These are phyloP conservation scores for Hucho hucho DNA, from an alignment of 2,113 vertebrate species.

Conservation along the genomic window DNA sequence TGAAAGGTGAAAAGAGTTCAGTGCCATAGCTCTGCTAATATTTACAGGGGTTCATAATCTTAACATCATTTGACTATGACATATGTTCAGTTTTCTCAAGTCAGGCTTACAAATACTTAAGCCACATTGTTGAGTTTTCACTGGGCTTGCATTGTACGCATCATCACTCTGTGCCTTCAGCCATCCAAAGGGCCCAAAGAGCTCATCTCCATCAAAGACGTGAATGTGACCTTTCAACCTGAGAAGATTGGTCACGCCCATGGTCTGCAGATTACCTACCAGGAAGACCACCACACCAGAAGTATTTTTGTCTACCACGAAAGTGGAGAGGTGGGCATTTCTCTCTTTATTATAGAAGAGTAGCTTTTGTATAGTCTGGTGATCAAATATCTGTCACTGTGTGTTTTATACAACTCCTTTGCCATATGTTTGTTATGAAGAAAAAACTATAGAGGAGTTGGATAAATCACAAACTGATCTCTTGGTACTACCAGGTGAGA, in stretches of 20 bases:
- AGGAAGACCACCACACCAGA: constrained; percentile 69
- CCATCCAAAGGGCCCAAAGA: constrained; percentile 84
- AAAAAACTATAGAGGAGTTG: too few relatives aligned
- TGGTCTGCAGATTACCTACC: constrained; percentile 87
- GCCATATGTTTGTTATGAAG: too few relatives aligned
- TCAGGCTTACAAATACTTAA: background rate
- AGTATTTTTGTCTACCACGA: constrained; percentile 90
- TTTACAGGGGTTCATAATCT: too few relatives aligned
- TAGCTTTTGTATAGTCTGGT: background rate
- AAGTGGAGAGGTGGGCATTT: constrained; percentile 77
- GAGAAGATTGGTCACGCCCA: constrained; percentile 84
- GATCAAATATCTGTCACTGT: too few relatives aligned
- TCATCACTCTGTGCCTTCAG: constrained; percentile 52
- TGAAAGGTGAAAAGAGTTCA: too few relatives aligned
- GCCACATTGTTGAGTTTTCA: background rate
- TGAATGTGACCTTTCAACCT: constrained; percentile 89
- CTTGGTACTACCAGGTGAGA: too few relatives aligned
- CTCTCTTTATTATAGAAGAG: background rate
- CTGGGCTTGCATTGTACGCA: too few relatives aligned
- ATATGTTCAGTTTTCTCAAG: too few relatives aligned
- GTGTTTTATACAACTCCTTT: too few relatives aligned
- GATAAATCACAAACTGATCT: too few relatives aligned
- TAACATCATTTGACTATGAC: too few relatives aligned
- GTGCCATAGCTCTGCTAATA: too few relatives aligned
- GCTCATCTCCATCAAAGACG: constrained; percentile 78